Evolutionary conservation across 2,113 vertebrate species (phyloP), one percentile per base, ranked within the genome.

Genomic region (Clarias macrocephalus): DNA sequence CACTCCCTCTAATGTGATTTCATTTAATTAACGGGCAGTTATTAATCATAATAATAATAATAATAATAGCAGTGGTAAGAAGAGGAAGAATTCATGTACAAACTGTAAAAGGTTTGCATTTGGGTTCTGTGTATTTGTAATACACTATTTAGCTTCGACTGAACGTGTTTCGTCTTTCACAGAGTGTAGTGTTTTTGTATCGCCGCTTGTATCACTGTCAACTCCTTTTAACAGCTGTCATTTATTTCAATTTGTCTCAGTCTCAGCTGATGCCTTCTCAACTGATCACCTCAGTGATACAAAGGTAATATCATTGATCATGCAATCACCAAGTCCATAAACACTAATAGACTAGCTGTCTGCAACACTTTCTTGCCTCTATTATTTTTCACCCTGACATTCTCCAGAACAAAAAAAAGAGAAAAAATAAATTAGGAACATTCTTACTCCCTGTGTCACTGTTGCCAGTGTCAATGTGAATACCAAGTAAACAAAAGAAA

Each of bases 301-400:
- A 92, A 92, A 88, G 86, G 81, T 90, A 60, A 89, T 90, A 89
- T 52, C 88, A 93, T 91, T 90, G 88, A 89, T 76, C 21, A 88
- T 86, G 48, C 75, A 28, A 83, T 13, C 76, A n/a, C 48, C 59
- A 30, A 82, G n/a, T 15, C 25, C 6, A 33, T 86, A 83, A 70
- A 87, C 63, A 77, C 79, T 56, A 84, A 84, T 65, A 2, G 62
- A 57, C 82, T 48, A 16, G 37, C 75, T 84, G 83, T 85, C 85
- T 88, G 87, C 85, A 89, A 88, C 90, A 86, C 33, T 75, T 62
- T 59, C 79, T 77, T 33, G 18, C 48, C 57, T 63, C 81, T 86
- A 88, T 90, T 86, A 91, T 91, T 89, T 23, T 80, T 72, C 87
- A 90, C 88, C 72, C 48, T 23, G 52, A 11, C 5, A 8, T 86